Conservation (phyloP, 2,797 vertebrate species). For the Enteromius unitaeniatus region DNA sequence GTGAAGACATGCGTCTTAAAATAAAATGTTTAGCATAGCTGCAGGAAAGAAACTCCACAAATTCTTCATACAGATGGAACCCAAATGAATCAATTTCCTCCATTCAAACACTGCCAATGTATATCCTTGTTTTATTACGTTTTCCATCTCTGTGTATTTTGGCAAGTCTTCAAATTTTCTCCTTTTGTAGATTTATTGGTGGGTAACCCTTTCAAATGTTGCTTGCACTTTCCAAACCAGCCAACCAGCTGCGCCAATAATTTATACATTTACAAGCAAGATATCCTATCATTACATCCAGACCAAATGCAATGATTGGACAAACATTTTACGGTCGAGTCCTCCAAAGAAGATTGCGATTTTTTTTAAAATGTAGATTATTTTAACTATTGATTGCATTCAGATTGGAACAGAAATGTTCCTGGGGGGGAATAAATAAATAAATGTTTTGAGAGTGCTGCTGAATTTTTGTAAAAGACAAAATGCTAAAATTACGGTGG, state of each 20-base stretch:
- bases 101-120: background rate
- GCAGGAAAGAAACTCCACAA: background rate
- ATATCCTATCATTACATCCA: background rate
- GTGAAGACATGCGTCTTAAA: background rate
- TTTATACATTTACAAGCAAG: background rate
- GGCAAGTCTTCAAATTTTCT: background rate
- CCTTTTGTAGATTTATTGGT: background rate
- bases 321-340: background rate
- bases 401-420: background rate
- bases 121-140: background rate
- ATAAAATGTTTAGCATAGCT: background rate
- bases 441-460: background rate
- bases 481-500: background rate
- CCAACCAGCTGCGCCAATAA: background rate
- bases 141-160: background rate
- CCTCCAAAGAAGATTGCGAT: background rate
- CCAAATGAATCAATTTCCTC: background rate
- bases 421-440: background rate
- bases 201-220: background rate
- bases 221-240: background rate
- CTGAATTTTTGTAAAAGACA: background rate
- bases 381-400: background rate
- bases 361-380: background rate
- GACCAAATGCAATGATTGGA: background rate
- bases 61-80: background rate